Percentiles rank a stretch among this genome's conserved stretches.
Conservation (phyloP, 2,113 vertebrate genomes). For the Xyliphius kryptos region DNA sequence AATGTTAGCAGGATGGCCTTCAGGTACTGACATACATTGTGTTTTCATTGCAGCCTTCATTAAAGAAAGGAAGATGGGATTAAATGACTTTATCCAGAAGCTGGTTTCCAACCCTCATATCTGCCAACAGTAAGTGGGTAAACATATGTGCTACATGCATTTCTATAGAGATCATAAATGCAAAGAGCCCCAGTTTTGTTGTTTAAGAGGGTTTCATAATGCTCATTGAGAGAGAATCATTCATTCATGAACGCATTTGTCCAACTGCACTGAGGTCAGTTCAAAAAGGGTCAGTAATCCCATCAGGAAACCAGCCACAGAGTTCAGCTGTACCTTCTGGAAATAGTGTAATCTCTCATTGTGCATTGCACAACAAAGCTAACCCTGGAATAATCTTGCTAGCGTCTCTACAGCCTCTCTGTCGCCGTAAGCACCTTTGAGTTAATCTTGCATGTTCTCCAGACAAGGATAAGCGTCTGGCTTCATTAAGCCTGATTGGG, state of each 20-base stretch:
- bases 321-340: slow-evolving; percentile 49
- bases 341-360: slow-evolving; percentile 47
- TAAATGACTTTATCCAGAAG: slow-evolving; percentile 74
- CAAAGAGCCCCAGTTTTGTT: no score
- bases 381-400: slow-evolving; percentile 50
- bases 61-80: slow-evolving; percentile 74
- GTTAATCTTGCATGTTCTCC: slow-evolving; percentile 56
- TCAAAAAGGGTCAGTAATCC: slow-evolving; percentile 38
- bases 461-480: slow-evolving; percentile 51
- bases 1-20: no score
- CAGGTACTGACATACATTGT: slow-evolving; percentile 28
- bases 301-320: slow-evolving; percentile 34
- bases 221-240: neutral
- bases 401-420: slow-evolving; percentile 13
- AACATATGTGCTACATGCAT: no score
- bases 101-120: slow-evolving; percentile 69
- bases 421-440: slow-evolving; percentile 52
- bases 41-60: slow-evolving; percentile 63
- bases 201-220: neutral
- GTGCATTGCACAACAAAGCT: slow-evolving; percentile 31
- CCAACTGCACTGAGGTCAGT: slow-evolving; percentile 24
- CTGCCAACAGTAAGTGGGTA: slow-evolving; percentile 76
- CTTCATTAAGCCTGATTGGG: slow-evolving; percentile 45
- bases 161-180: no score
- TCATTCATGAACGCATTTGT: neutral